Conservation (phyloP, 2,888 invertebrate genomes). For the Leptogaster cylindrica region DNA sequence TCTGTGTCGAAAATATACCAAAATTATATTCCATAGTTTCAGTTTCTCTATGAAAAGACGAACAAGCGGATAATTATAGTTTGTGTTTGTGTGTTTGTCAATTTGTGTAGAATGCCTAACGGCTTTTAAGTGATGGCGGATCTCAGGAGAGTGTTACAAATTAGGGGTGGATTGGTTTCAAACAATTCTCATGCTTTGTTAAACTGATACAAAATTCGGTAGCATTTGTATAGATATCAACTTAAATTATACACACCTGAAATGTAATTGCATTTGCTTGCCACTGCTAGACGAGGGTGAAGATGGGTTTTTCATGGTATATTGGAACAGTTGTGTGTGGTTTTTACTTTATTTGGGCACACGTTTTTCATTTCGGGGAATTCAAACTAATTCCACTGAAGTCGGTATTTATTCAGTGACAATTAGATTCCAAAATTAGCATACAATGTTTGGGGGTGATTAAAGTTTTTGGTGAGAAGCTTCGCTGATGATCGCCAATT, state of each 20-base stretch:
- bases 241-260: too few relatives aligned
- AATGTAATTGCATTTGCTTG: too few relatives aligned
- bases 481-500: too few relatives aligned
- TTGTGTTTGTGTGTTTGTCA: constrained; percentile 34
- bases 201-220: too few relatives aligned
- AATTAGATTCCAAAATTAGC: neutral
- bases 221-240: too few relatives aligned
- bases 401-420: neutral
- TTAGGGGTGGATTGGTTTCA: constrained; percentile 34
- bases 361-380: too few relatives aligned
- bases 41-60: constrained; percentile 4
- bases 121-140: constrained; percentile 43
- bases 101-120: constrained; percentile 36
- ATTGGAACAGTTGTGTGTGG: too few relatives aligned
- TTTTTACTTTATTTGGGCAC: too few relatives aligned
- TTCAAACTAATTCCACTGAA: too few relatives aligned
- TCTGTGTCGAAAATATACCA: constrained; percentile 11
- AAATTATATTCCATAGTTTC: constrained; percentile 29
- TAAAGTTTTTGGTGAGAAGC: neutral
- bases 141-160: constrained; percentile 42
- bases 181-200: constrained; percentile 18
- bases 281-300: too few relatives aligned
- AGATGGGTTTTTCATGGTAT: too few relatives aligned
- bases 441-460: neutral
- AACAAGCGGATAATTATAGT: constrained; percentile 30